phyloP scores from a whole-genome alignment of 2,113 vertebrate species.

The Phalacrocorax carbo region DNA sequence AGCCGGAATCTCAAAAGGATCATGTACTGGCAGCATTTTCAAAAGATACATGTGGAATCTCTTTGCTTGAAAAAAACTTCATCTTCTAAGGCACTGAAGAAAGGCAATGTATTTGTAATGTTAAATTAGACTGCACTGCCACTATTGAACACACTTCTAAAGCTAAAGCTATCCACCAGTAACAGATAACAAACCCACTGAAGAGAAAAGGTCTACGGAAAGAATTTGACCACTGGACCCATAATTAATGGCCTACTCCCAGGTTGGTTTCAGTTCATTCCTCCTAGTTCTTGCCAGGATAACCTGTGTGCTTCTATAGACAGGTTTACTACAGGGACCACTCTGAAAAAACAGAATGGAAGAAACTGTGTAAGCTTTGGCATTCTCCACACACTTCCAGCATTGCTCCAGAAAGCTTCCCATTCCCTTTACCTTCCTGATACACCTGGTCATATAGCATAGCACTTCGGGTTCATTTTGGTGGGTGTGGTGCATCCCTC shows the following conservation, averaged over 20 bases:
- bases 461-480: not conserved
- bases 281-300: not conserved
- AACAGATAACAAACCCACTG: not conserved
- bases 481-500: not conserved
- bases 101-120: not conserved
- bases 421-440: not conserved
- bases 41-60: not conserved
- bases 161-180: not conserved
- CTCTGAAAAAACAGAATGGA: not conserved
- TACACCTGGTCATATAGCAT: accelerated
- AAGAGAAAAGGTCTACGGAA: not conserved
- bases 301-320: not conserved
- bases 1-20: not conserved
- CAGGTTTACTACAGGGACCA: not conserved
- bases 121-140: not conserved
- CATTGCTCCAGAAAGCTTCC: not conserved
- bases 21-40: not conserved
- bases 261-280: not conserved
- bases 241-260: not conserved
- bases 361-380: not conserved
- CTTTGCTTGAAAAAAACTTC: not conserved
- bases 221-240: not conserved
- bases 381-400: not conserved
- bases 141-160: not conserved
- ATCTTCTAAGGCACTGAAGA: not conserved